Evolutionary conservation across 2,797 vertebrate species (phyloP).

Genomic region (Fistularia commersonii): DNA sequence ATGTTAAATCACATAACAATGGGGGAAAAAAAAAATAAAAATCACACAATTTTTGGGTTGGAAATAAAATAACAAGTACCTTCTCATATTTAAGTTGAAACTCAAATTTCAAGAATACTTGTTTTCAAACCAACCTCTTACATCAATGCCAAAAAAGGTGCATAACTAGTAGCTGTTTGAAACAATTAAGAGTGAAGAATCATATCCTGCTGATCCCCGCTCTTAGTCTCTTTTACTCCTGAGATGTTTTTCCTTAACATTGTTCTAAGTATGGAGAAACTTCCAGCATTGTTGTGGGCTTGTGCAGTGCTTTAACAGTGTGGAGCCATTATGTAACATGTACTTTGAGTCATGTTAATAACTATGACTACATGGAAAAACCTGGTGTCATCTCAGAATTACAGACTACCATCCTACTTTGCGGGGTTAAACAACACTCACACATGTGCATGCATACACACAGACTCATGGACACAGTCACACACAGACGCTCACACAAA

Average conservation of each 20-base stretch:
- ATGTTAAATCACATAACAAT: background rate
- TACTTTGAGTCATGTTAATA: slow-evolving; percentile 72
- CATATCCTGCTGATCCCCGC: background rate
- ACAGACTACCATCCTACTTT: slow-evolving; percentile 69
- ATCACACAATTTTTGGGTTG: too few relatives aligned
- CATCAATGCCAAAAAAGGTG: background rate
- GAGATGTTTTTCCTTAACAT: background rate
- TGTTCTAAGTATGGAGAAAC: background rate
- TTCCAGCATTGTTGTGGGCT: slow-evolving; percentile 20
- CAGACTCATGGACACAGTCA: background rate
- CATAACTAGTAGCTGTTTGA: background rate
- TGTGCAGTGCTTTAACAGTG: slow-evolving; percentile 25
- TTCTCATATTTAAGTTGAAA: background rate
- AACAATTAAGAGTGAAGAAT: background rate
- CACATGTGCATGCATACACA: slow-evolving; percentile 8
- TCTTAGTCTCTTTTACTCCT: slow-evolving; percentile 22
- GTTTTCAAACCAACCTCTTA: background rate
- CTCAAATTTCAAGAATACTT: background rate
- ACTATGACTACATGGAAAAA: slow-evolving; percentile 75
- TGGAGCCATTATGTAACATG: slow-evolving; percentile 53
- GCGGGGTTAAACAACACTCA: slow-evolving; percentile 36
- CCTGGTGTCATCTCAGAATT: slow-evolving; percentile 72
- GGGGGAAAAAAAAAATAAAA: too few relatives aligned
- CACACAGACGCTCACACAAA: slow-evolving; percentile 13
- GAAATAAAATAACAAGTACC: too few relatives aligned